phyloP scores from a whole-genome alignment of 2,113 vertebrate genomes.

The Cyprinodon tularosa region DNA sequence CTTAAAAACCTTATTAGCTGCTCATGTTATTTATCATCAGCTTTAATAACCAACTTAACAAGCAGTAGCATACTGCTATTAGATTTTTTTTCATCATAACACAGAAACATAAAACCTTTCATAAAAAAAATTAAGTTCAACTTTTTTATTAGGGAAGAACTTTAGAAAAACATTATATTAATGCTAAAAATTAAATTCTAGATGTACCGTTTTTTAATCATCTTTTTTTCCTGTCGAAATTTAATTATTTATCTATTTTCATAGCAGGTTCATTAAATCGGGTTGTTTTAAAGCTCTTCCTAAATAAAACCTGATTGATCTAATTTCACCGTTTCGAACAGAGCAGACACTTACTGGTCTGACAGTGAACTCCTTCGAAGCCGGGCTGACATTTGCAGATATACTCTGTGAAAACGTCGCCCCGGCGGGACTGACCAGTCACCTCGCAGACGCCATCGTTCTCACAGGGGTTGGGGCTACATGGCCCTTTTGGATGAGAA shows the following conservation, averaged over 20 bases:
- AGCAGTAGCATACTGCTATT: not conserved
- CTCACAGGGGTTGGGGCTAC: conserved; percentile 90
- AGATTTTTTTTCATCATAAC: not conserved
- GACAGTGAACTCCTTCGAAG: conserved; percentile 88
- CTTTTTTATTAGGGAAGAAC: not conserved
- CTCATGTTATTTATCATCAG: not conserved
- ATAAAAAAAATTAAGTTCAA: not conserved
- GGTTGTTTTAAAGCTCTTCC: too few species aligned
- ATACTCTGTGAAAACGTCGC: conserved; percentile 88
- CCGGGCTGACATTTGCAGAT: conserved; percentile 86
- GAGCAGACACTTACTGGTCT: conserved; percentile 83
- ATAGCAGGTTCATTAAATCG: too few species aligned
- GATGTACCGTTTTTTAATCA: too few species aligned
- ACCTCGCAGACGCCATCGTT: conserved; percentile 84
- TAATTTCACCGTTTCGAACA: not conserved
- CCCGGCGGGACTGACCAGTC: conserved; percentile 71
- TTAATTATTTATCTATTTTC: too few species aligned
- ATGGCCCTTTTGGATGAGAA: conserved; percentile 79
- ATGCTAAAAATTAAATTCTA: not conserved
- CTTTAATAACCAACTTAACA: not conserved
- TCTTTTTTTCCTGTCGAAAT: too few species aligned
- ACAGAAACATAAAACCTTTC: not conserved
- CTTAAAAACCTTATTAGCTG: too few species aligned
- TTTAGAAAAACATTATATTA: not conserved
- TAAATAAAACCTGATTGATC: too few species aligned